These are phyloP conservation scores for Anguilla marmorata DNA, from an alignment of 2,797 vertebrate species.

Conservation along the genomic window DNA sequence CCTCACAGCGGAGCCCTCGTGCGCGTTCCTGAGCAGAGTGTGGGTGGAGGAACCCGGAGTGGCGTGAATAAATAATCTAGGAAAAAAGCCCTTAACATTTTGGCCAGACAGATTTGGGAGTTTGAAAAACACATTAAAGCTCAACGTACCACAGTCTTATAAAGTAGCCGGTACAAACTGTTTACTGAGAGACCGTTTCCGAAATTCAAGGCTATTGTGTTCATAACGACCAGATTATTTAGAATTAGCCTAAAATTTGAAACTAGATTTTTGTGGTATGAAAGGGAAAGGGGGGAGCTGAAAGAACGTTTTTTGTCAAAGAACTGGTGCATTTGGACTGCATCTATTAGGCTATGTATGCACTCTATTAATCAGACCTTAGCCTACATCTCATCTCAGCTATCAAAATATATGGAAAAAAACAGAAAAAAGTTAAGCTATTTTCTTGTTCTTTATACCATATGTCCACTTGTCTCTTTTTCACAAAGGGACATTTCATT, in stretches of 20 bases:
- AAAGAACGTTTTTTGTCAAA: too few relatives aligned
- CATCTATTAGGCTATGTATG: neutral
- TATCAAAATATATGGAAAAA: neutral
- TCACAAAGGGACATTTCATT: neutral
- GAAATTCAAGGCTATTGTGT: too few relatives aligned
- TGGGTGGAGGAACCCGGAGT: constrained; percentile 48
- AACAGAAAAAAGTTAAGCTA: too few relatives aligned
- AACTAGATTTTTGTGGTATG: too few relatives aligned
- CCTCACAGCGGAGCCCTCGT: constrained; percentile 58
- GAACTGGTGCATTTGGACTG: too few relatives aligned
- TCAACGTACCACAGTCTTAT: neutral
- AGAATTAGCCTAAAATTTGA: too few relatives aligned
- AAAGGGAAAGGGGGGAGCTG: too few relatives aligned
- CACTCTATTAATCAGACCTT: neutral
- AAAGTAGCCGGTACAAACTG: neutral
- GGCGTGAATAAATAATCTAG: neutral
- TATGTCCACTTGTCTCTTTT: neutral
- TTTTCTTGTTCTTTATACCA: too few relatives aligned
- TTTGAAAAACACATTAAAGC: neutral
- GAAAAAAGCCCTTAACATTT: neutral
- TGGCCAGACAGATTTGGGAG: neutral
- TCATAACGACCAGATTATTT: too few relatives aligned
- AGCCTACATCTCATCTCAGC: too few relatives aligned
- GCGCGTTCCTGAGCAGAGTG: constrained; percentile 53
- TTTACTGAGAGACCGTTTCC: neutral